Conservation (phyloP, 1,140 invertebrate species). For the Aphelinus atriplicis region DNA sequence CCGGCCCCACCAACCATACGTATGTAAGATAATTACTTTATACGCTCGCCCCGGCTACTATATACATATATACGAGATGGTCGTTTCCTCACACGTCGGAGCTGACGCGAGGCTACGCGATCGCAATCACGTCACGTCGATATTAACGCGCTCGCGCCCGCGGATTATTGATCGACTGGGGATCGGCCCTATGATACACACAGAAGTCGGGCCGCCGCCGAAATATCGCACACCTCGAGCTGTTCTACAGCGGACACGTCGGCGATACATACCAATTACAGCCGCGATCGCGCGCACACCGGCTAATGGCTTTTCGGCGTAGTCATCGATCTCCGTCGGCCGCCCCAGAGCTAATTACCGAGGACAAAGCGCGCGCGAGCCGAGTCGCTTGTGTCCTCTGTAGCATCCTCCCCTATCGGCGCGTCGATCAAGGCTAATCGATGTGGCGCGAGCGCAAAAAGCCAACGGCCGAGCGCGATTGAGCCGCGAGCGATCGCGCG, state of each 20-base stretch:
- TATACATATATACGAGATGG: too few species aligned
- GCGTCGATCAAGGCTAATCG: conserved; percentile 25
- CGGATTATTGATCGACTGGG: too few species aligned
- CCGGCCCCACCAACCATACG: not conserved
- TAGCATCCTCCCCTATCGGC: not conserved
- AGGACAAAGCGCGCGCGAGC: not conserved
- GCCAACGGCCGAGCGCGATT: not conserved
- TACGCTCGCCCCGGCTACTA: too few species aligned
- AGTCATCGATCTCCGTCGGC: conserved; percentile 29
- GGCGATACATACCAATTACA: not conserved
- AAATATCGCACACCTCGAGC: too few species aligned
- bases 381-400: not conserved
- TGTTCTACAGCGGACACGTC: not conserved
- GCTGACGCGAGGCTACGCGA: too few species aligned
- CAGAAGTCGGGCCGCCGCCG: too few species aligned
- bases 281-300: not conserved
- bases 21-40: too few species aligned
- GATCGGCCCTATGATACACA: too few species aligned
- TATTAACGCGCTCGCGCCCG: too few species aligned
- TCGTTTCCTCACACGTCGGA: too few species aligned
- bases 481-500: not conserved
- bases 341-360: not conserved
- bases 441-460: conserved; percentile 12
- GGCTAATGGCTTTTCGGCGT: conserved; percentile 1
- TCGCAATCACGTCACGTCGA: too few species aligned